phyloP scores from a whole-genome alignment of 2,888 invertebrate genomes.

The Xiphydria camelus region DNA sequence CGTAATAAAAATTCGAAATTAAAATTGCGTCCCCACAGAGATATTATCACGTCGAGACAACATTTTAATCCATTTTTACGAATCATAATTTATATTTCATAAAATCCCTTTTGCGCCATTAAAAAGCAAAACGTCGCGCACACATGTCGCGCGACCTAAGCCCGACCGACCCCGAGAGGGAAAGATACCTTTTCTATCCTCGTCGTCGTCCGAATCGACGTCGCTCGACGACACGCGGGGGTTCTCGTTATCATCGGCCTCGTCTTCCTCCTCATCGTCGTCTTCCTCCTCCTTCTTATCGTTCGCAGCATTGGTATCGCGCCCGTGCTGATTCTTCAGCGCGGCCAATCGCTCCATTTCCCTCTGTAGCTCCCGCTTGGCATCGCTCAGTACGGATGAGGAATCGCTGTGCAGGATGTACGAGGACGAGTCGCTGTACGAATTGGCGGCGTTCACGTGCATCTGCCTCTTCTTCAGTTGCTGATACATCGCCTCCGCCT shows the following conservation, averaged over 20 bases:
- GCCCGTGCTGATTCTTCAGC: constrained; percentile 47
- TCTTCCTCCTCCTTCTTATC: constrained; percentile 61
- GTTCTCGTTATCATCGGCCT: constrained; percentile 62
- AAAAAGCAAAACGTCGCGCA: too few species aligned
- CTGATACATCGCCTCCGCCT: constrained; percentile 81
- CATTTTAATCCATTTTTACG: too few species aligned
- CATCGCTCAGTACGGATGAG: constrained; percentile 70
- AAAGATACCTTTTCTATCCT: constrained; percentile 67
- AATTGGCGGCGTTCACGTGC: constrained; percentile 48
- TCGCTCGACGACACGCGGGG: constrained; percentile 66
- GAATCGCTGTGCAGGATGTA: constrained; percentile 66
- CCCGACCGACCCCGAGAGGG: too few species aligned
- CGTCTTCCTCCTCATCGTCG: constrained; percentile 59
- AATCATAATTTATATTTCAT: too few species aligned
- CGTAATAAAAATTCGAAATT: too few species aligned
- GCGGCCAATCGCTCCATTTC: constrained; percentile 63
- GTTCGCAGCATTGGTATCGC: constrained; percentile 47
- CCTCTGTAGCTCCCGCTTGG: constrained; percentile 78
- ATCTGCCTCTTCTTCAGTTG: constrained; percentile 63
- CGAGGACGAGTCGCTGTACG: constrained; percentile 59
- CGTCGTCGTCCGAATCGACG: constrained; percentile 61
- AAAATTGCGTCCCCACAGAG: too few species aligned
- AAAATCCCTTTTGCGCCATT: too few species aligned
- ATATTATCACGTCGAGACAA: too few species aligned
- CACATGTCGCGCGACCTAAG: too few species aligned